Base-by-base conservation (phyloP, 2,888 invertebrate genomes). In the Synanthedon formicaeformis region DNA sequence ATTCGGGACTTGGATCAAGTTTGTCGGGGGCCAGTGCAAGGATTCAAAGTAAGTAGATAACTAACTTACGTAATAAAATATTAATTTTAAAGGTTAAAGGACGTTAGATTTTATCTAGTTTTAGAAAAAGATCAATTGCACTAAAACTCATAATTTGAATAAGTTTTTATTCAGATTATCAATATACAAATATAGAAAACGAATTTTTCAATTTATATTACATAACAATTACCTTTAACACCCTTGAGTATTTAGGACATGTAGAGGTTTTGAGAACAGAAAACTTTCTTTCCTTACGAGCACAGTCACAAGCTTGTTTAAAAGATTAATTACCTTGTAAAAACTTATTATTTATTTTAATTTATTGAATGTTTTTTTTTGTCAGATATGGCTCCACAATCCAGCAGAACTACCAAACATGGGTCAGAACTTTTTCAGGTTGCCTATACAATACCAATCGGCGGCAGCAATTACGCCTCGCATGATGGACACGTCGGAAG, bases 21-120 rank as follows among this genome's bases (percentile, higher is more conserved):
- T 52, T 92, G 92, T 58, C 81, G 89, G 50, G 91, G 91, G 0
- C 90, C 91, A 1, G 89, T 91, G 1, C 90, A 91, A 73, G 91
- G 92, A 40, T 92, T 90, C 63, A 91, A 91, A 78, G 90, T 90
- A 62, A 51, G 51, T 50, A 16, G 23, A 45, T n/a, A n/a, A n/a
- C n/a, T 45, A 41, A 45, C n/a, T 27, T 13, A 45, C n/a, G 41
- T 13, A 12, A 41, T 16, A 12, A 13, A 16, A 16, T 23, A 6
- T 12, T 41, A 10, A 23, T 5, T 23, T 23, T 23, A 23, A 23
- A 23, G 5, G 23, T 23, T n/a, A n/a, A 23, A 23, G 5, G 23
- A 5, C 23, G 23, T 23, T 5, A 23, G 23, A 23, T 23, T 23
- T 23, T 23, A 23, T 23, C 23, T 23, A 23, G 23, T 23, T 5